Evolutionary conservation across 2,888 invertebrate genomes (phyloP), one percentile per base, ranked within the genome.

Genomic region (Sminthurides aquaticus): DNA sequence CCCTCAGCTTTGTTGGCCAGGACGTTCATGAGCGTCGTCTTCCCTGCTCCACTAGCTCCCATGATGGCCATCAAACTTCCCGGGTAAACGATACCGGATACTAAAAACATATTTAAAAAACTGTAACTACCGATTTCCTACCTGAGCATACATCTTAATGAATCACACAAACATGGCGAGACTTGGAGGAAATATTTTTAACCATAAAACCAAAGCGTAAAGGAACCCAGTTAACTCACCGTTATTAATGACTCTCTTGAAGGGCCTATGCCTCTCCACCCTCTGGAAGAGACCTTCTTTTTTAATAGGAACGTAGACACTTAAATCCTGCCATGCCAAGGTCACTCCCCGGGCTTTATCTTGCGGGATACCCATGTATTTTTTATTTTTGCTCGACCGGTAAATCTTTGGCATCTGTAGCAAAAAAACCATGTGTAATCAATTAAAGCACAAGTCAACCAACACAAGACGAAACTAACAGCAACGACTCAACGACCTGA

Each of bases 1-100:
- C 90, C 84, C 77, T 87, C 83, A 75, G 83, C 86, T 77, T 91
- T 83, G 77, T 87, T 85, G 18, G 91, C 91, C 67, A 95, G 79
- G 24, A 90, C 87, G 61, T 88, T 84, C 57, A 63, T 63, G 22
- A 63, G 29, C 18, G 49, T 48, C 67, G 90, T 91, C 81, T 94
- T 94, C 0, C 94, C 94, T 18, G 91, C 89, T 18, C 94, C 94
- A 79, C 89, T 89, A 78, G 67, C 86, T 66, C 91, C 91, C 86
- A 92, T 88, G 67, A 92, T 79, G 0, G 91, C 91, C 68, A 90
- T 88, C 73, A 92, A 80, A 71, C 87, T 86, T 5, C 91, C 91
- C 8, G 90, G 87, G 76, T 86, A 86, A 3, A 90, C 87, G 34
- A 88, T 88, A 56, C 92, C 92, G 69, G 86, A 86, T 2, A 89